Conservation (phyloP, 2,888 invertebrate genomes). For the Lamellibrachia satsuma region DNA sequence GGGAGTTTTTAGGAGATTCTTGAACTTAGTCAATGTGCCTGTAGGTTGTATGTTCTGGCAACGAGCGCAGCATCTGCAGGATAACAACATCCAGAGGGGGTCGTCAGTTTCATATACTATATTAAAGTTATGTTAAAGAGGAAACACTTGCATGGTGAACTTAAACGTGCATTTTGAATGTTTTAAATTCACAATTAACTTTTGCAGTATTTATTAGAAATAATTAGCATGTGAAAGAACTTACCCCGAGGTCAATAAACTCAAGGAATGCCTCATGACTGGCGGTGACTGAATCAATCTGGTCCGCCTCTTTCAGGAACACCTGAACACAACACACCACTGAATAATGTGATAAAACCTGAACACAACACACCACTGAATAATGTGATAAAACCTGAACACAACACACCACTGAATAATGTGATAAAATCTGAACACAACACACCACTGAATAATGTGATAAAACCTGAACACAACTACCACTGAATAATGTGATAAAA, state of each 20-base stretch:
- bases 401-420: neutral
- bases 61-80: no score
- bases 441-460: neutral
- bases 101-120: no score
- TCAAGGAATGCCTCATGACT: slow-evolving; percentile 94
- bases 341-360: neutral
- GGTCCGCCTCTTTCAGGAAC: slow-evolving; percentile 95
- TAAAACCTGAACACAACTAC: neutral
- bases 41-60: no score
- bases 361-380: neutral
- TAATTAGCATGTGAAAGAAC: slow-evolving; percentile 50
- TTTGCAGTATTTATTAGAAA: neutral
- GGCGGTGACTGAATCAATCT: slow-evolving; percentile 93
- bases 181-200: neutral
- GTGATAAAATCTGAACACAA: neutral
- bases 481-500: neutral
- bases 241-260: slow-evolving; percentile 84
- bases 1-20: no score
- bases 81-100: no score
- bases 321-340: neutral
- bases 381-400: neutral
- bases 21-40: no score
- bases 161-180: neutral
- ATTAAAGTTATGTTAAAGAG: no score
- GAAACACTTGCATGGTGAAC: neutral